Conservation (phyloP, 2,113 vertebrate genomes). For the Platichthys stellatus region DNA sequence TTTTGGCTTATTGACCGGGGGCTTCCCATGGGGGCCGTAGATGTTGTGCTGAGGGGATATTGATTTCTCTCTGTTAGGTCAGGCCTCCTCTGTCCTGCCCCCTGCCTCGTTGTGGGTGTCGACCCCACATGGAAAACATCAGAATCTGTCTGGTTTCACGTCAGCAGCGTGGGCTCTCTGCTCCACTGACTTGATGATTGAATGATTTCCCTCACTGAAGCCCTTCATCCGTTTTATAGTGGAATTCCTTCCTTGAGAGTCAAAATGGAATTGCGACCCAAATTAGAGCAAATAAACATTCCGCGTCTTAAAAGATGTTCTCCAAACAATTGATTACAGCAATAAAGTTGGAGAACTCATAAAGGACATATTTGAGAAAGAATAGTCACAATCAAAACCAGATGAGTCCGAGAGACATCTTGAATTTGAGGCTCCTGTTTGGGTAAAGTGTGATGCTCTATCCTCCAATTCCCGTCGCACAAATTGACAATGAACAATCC, state of each 20-base stretch:
- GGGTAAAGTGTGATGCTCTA: too few relatives aligned
- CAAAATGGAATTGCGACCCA: not conserved
- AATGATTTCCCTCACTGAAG: conserved; percentile 10
- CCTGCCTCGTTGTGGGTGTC: conserved; percentile 17
- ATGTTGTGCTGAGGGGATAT: conserved; percentile 54
- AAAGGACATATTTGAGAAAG: not conserved
- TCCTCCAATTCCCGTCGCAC: too few relatives aligned
- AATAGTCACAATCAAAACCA: not conserved
- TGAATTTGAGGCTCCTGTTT: not conserved
- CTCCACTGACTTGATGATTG: conserved; percentile 44
- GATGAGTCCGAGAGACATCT: not conserved
- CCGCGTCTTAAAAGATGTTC: not conserved
- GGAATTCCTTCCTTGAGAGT: conserved; percentile 11
- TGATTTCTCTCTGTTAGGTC: conserved; percentile 49
- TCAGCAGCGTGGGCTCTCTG: conserved; percentile 23
- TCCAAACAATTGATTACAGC: not conserved
- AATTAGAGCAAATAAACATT: not conserved
- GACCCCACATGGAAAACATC: conserved; percentile 52
- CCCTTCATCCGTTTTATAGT: conserved; percentile 2
- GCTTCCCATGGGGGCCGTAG: conserved; percentile 41
- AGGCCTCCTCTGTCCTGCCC: conserved; percentile 31
- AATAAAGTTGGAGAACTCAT: too few relatives aligned
- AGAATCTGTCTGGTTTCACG: conserved; percentile 50
- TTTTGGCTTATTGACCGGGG: conserved; percentile 53
- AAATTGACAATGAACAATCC: too few relatives aligned